Evolutionary conservation across 2,113 vertebrate species (phyloP).

Genomic region (Chaenogobius annularis): DNA sequence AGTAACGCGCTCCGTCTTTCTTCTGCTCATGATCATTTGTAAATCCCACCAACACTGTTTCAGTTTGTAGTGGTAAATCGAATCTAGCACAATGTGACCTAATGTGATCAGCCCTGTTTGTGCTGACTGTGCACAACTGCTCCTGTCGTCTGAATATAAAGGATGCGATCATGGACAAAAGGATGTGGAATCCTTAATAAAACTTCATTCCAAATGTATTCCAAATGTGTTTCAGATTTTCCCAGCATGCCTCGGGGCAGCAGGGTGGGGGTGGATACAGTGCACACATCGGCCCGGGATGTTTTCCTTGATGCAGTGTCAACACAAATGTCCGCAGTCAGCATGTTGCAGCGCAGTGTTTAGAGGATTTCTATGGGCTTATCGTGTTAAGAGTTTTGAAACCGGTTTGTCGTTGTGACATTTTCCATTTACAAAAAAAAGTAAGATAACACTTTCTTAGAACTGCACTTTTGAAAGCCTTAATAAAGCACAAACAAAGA

Average conservation of each 20-base stretch:
- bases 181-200: background rate
- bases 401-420: background rate
- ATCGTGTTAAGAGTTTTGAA: background rate
- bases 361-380: background rate
- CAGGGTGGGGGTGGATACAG: background rate
- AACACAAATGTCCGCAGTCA: background rate
- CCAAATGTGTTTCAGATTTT: background rate
- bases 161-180: background rate
- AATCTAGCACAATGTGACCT: no score
- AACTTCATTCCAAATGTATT: background rate
- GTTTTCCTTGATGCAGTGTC: constrained; percentile 3
- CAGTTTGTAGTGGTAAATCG: no score
- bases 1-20: no score
- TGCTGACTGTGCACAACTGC: no score
- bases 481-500: no score
- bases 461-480: no score
- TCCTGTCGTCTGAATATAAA: no score
- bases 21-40: no score
- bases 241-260: background rate
- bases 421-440: background rate
- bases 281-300: background rate
- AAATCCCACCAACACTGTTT: no score
- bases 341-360: background rate
- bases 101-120: no score
- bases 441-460: no score